Evolutionary conservation across 2,113 vertebrate genomes (phyloP), one percentile per base, ranked within the genome.

Genomic region (Aegypius monachus): DNA sequence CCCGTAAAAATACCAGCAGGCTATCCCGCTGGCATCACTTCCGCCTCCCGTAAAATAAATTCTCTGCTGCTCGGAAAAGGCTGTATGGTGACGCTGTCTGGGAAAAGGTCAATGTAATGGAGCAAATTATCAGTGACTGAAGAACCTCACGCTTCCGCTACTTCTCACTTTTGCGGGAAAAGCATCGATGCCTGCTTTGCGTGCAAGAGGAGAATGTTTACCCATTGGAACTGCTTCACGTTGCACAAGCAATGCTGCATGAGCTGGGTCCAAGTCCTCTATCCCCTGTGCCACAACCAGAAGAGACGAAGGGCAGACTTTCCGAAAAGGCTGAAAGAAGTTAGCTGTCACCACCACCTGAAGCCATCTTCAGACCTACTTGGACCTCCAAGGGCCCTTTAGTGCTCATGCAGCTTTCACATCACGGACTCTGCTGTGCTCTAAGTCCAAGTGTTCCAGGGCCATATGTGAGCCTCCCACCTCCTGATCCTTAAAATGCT

Each of bases 51-150:
- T 7, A 55, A 45, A 61, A 71, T 10, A 42, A 45, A 36, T 27
- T 11, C 40, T 21, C 58, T 47, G 32, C 42, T 82, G 88, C 50
- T 62, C 1, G 0, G 26, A 45, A 79, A 52, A 67, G 18, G 48
- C n/a, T 6, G 3, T 3, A 3, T 3, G 23, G 45, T 12, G 31
- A 26, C 0, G 3, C 22, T 71, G 62, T 6, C 29, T 22, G 29
- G 25, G 26, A 40, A 65, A 82, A 79, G 34, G 29, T 23, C 38
- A 45, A 59, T 6, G 7, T 32, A 56, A 62, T 1, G 2, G 65
- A 38, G 53, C 42, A 56, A 53, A 47, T 63, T 3, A n/a, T 8
- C 47, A 59, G 55, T 10, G 17, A 40, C 29, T 23, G 17, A 50
- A 78, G 65, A 79, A 43, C 50, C 34, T 61, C 16, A 7, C 0